phyloP scores from a whole-genome alignment of 2,888 invertebrate species.

The Orchestes rusci region DNA sequence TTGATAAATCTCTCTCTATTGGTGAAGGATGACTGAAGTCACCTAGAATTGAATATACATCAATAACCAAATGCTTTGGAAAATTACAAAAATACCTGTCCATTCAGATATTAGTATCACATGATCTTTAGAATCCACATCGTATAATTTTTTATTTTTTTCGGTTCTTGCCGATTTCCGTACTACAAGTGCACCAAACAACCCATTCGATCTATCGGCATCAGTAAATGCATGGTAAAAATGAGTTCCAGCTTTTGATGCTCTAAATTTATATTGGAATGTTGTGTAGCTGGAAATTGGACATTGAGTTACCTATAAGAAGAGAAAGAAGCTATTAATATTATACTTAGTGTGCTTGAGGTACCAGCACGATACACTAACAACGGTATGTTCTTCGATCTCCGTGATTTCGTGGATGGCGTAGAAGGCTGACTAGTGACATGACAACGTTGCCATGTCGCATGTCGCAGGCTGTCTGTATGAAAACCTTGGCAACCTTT shows the following conservation, averaged over 20 bases:
- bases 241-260: slow-evolving; percentile 61
- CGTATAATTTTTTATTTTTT: slow-evolving; percentile 56
- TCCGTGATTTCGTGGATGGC: no score
- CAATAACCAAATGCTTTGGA: background rate
- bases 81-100: slow-evolving; percentile 34
- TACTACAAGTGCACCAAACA: slow-evolving; percentile 65
- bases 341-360: no score
- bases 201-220: slow-evolving; percentile 59
- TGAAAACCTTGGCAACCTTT: no score
- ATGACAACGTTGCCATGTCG: no score
- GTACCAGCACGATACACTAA: no score
- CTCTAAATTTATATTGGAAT: slow-evolving; percentile 65
- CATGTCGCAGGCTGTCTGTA: no score
- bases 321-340: background rate
- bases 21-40: slow-evolving; percentile 43
- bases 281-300: slow-evolving; percentile 61
- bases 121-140: slow-evolving; percentile 63
- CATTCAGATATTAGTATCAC: slow-evolving; percentile 65
- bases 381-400: no score
- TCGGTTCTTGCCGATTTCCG: slow-evolving; percentile 57
- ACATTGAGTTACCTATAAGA: slow-evolving; percentile 52
- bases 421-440: no score
- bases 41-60: slow-evolving; percentile 13
- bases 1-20: slow-evolving; percentile 44
- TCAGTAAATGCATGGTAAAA: slow-evolving; percentile 69